Base-by-base conservation (phyloP, 2,113 vertebrate species). In the Neofelis nebulosa region DNA sequence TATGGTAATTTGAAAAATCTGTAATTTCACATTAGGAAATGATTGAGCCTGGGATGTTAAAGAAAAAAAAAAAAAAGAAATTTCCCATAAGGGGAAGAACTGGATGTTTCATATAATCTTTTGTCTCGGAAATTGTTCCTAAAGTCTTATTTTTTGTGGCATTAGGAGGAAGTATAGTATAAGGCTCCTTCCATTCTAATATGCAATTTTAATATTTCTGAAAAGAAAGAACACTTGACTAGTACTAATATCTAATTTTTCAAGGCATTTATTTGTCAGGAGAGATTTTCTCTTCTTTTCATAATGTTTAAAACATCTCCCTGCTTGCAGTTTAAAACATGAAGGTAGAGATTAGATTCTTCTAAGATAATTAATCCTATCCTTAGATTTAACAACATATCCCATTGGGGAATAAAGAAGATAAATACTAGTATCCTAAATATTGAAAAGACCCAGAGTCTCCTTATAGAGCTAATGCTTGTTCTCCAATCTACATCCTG, bases 191-290 rank as follows among this genome's bases (percentile, higher is more conserved):
- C 90, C 92, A 97, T 96, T 81, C 95, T 97, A 98, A 98, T 97
- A 97, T 89, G 94, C 87, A 98, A 98, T 97, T 98, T 97, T 98
- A 98, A 97, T 97, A 97, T 98, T 99, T 98, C 94, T 98, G 97
- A 93, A 98, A 98, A 98, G 97, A 97, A 97, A 97, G 85, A 98
- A 84, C 97, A 97, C 97, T 98, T 98, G 97, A 98, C 97, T 98
- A 98, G 96, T 97, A 96, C 95, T 98, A 98, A 98, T 98, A 98
- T 98, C 97, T 97, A 98, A 98, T 98, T 98, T 99, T 98, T 98
- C 91, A 97, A 90, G 85, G 84, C 94, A 98, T 98, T 98, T 98
- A 97, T 98, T 98, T 99, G 94, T 98, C 98, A 98, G 96, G 89
- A 96, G 98, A 98, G 97, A 98, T 95, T 94, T 93, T 97, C 94